Evolutionary conservation across 2,113 vertebrate genomes (phyloP), one percentile per base, ranked within the genome.

Genomic region (Taxidea taxus): DNA sequence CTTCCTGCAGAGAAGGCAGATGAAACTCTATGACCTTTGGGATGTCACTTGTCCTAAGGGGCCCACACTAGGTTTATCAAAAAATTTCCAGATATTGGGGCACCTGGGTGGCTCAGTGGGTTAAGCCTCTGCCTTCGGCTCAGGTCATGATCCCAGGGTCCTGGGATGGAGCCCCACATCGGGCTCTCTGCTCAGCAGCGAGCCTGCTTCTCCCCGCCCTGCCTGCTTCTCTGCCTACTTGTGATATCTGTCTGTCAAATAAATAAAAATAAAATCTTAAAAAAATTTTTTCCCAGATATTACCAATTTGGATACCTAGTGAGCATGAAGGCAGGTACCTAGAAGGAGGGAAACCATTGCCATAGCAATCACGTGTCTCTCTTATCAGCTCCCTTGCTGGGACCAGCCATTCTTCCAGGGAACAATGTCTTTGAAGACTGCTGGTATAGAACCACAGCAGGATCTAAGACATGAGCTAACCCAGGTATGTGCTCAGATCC

Each of bases 1-100:
- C 99, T 64, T 99, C 99, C 96, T 99, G 97, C 49, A 15, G 96
- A 98, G 97, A 86, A 87, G 51, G 62, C 10, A 64, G 20, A 56
- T 87, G 64, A 91, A 42, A 92, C 58, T 84, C 25, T 29, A 0
- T 14, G 31, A 21, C 39, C 39, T 60, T 82, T 58, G 62, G 44
- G n/a, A 23, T 51, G 25, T 54, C 56, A 68, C 34, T 47, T 86
- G 13, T 74, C 81, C 37, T 81, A 7, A 81, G 78, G 11, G 51
- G 14, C n/a, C 66, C 47, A 44, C 16, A 13, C 16, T 44, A 91
- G n/a, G n/a, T 78, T 92, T 80, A 58, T 72, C 39, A 75, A 51
- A 85, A 58, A 16, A 86, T 87, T 64, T 68, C 74, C 18, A 14
- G 39, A 44, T 74, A 51, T 9, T 54, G 51, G 51, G 16, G 5